Evolutionary conservation across 2,113 vertebrate genomes (phyloP).

Genomic region (Scomber scombrus): DNA sequence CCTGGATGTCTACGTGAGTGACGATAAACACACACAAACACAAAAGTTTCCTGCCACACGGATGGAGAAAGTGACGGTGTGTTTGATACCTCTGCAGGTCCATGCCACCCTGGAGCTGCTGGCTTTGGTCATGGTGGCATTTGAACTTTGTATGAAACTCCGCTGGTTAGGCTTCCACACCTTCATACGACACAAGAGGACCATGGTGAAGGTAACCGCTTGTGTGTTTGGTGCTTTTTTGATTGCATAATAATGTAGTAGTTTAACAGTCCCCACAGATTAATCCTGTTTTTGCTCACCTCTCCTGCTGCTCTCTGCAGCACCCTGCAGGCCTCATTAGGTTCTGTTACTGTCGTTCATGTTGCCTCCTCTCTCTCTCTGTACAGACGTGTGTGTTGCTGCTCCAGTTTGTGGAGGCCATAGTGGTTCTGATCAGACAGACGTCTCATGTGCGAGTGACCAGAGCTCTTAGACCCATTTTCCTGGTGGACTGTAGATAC

Average conservation of each 20-base stretch:
- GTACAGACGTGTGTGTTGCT: constrained; percentile 91
- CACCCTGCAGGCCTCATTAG: too few relatives aligned
- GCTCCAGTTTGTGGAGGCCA: constrained; percentile 96
- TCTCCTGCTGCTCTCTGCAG: too few relatives aligned
- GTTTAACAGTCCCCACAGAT: not conserved
- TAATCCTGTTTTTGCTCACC: not conserved
- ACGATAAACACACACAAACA: not conserved
- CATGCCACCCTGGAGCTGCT: constrained; percentile 96
- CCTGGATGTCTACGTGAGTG: constrained; percentile 93
- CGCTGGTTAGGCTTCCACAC: constrained; percentile 96
- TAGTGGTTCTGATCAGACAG: constrained; percentile 95
- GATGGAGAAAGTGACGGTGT: not conserved
- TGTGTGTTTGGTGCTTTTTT: not conserved
- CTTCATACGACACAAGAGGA: constrained; percentile 96
- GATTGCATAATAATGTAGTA: not conserved
- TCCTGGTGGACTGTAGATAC: constrained; percentile 97
- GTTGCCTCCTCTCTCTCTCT: constrained; percentile 11
- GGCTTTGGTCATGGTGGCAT: constrained; percentile 92
- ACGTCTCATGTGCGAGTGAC: constrained; percentile 96
- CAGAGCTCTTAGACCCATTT: constrained; percentile 95
- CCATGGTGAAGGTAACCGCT: constrained; percentile 94
- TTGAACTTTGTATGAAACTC: constrained; percentile 97
- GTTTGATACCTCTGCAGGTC: constrained; percentile 82
- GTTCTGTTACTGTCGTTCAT: not conserved
- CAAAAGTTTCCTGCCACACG: not conserved